These are phyloP conservation scores for Melipona beecheii DNA, from an alignment of 2,888 invertebrate species.

Conservation along the genomic window DNA sequence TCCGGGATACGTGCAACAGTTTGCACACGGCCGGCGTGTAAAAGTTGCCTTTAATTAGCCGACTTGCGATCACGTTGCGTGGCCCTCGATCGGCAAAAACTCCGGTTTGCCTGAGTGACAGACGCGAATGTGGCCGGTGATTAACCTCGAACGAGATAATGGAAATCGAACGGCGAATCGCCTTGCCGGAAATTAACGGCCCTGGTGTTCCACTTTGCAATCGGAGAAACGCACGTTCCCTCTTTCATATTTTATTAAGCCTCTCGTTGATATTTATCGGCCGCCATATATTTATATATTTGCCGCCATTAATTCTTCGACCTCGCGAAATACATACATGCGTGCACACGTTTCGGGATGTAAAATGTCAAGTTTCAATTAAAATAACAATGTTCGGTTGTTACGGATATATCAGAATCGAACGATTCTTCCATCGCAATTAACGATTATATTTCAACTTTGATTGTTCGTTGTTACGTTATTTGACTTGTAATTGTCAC, in stretches of 20 bases:
- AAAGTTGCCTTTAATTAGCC: constrained; percentile 17
- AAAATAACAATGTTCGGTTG: too few species aligned
- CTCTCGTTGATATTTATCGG: background rate
- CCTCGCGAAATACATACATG: too few species aligned
- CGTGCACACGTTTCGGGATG: too few species aligned
- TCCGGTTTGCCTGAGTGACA: background rate
- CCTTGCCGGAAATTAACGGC: background rate
- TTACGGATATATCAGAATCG: too few species aligned
- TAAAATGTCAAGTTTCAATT: too few species aligned
- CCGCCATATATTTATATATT: too few species aligned
- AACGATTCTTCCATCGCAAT: too few species aligned
- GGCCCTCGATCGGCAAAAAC: constrained; percentile 4
- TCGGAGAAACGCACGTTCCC: background rate
- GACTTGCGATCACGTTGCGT: constrained; percentile 1
- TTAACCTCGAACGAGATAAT: constrained; percentile 11
- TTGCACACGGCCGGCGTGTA: background rate
- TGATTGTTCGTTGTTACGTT: too few species aligned
- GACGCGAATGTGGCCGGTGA: background rate
- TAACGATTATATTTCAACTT: too few species aligned
- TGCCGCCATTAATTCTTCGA: background rate
- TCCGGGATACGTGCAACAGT: background rate
- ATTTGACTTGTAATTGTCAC: too few species aligned
- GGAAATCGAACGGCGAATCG: background rate
- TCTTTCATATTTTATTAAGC: background rate
- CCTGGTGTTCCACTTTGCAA: background rate